Evolutionary conservation across 2,888 invertebrate genomes (phyloP).

Genomic region (Lithodes maja): DNA sequence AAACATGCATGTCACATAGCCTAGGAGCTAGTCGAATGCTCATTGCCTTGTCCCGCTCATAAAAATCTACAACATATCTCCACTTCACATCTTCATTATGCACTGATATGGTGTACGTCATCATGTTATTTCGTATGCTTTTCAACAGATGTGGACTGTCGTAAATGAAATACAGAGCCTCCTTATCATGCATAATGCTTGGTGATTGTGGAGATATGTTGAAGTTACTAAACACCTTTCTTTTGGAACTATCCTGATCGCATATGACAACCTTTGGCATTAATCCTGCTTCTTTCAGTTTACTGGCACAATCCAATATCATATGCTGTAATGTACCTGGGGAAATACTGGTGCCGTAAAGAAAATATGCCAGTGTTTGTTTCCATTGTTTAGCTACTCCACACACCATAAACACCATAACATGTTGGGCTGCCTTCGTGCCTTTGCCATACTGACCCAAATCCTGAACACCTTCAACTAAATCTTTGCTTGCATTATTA

Average conservation of each 20-base stretch:
- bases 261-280: constrained; percentile 11
- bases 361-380: constrained; percentile 1
- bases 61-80: not conserved
- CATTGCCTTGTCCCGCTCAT: not conserved
- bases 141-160: constrained; percentile 5
- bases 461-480: constrained; percentile 15
- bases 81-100: constrained; percentile 1
- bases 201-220: constrained; percentile 6
- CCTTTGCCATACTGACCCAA: constrained; percentile 18
- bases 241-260: constrained; percentile 13
- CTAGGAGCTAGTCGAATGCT: not conserved
- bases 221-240: not conserved
- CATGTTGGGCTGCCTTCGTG: not conserved
- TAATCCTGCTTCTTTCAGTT: not conserved
- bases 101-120: not conserved
- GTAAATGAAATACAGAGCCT: constrained; percentile 6
- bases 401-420: constrained; percentile 26
- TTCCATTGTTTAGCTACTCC: constrained; percentile 12
- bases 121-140: not conserved
- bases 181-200: not conserved
- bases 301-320: not conserved
- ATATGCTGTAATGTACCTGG: not conserved
- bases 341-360: not conserved
- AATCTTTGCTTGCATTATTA: constrained; percentile 18
- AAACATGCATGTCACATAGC: constrained; percentile 1